These are phyloP conservation scores for Standfussiana lucernea DNA, from an alignment of 2,888 invertebrate species.

Conservation along the genomic window DNA sequence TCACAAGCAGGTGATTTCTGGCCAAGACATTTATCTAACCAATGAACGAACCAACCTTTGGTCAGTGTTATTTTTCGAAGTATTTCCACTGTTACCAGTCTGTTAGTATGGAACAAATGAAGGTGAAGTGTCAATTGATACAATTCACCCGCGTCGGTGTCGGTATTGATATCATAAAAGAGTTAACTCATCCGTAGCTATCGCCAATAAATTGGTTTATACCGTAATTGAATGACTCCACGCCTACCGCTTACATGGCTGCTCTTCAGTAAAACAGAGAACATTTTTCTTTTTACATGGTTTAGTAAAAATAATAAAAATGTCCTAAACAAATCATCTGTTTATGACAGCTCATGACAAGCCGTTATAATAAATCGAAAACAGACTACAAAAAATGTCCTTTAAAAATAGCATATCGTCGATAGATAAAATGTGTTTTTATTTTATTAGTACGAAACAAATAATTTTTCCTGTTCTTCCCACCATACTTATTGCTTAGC, in stretches of 20 bases:
- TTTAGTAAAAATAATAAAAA: slow-evolving; percentile 1
- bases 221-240: slow-evolving; percentile 57
- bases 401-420: neutral
- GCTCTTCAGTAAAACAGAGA: slow-evolving; percentile 8
- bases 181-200: slow-evolving; percentile 52
- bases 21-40: neutral
- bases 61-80: neutral
- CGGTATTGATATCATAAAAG: slow-evolving; percentile 63
- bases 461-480: neutral
- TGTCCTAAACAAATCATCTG: slow-evolving; percentile 29
- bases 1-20: neutral
- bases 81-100: neutral
- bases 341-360: slow-evolving; percentile 37
- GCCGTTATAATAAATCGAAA: slow-evolving; percentile 14
- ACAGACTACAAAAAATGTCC: slow-evolving; percentile 2
- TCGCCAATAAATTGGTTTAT: slow-evolving; percentile 59
- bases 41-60: too few species aligned
- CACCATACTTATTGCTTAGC: neutral
- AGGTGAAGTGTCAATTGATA: slow-evolving; percentile 46
- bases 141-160: slow-evolving; percentile 15
- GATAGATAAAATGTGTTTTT: neutral
- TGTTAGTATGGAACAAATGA: slow-evolving; percentile 15
- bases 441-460: neutral
- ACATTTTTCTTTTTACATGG: slow-evolving; percentile 3
- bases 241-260: slow-evolving; percentile 20